Percentiles rank a stretch among this genome's conserved stretches.
Conservation (phyloP, 2,113 vertebrate species). For the Noturus placidus region DNA sequence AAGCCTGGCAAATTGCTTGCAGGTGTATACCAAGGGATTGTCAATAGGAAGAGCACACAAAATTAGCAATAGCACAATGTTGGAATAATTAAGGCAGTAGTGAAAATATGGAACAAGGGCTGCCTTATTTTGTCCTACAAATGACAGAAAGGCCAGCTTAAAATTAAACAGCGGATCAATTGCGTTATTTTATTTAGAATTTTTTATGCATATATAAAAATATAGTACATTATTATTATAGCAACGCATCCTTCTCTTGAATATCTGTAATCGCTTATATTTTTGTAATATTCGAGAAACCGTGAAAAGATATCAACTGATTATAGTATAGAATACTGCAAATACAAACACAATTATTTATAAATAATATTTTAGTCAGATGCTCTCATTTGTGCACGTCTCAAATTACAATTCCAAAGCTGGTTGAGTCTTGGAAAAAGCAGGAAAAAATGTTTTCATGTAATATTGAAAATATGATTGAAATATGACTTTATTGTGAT, state of each 20-base stretch:
- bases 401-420: neutral
- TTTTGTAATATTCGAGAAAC: neutral
- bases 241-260: neutral
- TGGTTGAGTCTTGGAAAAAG: neutral
- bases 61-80: constrained; percentile 96
- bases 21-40: constrained; percentile 95
- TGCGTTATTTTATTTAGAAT: neutral
- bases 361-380: neutral
- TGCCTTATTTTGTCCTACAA: constrained; percentile 72
- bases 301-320: neutral
- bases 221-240: neutral
- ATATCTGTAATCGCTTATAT: neutral
- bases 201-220: constrained; percentile 3
- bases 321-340: neutral
- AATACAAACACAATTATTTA: neutral
- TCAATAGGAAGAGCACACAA: constrained; percentile 89
- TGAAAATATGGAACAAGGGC: constrained; percentile 84
- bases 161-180: constrained; percentile 56
- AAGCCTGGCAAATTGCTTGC: constrained; percentile 99
- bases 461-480: neutral
- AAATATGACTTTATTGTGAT: neutral
- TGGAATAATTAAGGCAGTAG: constrained; percentile 90
- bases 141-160: constrained; percentile 59
- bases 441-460: neutral
- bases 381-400: neutral